Percentiles rank a stretch among this genome's conserved stretches.
phyloP scores from a whole-genome alignment of 2,113 vertebrate genomes.

The Chloropsis hardwickii region DNA sequence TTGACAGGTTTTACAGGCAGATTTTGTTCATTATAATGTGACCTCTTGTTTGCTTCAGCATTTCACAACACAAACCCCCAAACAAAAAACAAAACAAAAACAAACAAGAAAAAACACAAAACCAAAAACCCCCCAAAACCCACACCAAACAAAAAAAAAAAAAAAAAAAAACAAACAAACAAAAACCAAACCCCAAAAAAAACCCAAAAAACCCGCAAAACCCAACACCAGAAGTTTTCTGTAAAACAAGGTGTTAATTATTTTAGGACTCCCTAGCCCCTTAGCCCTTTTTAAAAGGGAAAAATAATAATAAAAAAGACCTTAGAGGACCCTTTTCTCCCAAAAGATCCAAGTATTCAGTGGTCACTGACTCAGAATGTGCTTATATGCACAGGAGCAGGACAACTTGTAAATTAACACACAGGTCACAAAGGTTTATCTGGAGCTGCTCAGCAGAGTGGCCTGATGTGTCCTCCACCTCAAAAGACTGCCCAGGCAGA shows the following conservation, averaged over 20 bases:
- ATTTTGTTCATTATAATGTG: not conserved
- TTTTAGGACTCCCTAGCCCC: not conserved
- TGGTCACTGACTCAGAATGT: not conserved
- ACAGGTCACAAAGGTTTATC: not conserved
- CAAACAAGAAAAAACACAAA: too few relatives aligned
- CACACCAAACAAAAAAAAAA: not conserved
- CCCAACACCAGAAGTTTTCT: not conserved
- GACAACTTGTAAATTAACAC: not conserved
- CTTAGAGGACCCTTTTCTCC: not conserved
- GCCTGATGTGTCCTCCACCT: not conserved
- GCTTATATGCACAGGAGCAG: not conserved
- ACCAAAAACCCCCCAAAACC: too few relatives aligned
- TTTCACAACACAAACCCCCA: not conserved
- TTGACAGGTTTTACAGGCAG: not conserved
- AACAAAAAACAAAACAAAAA: too few relatives aligned
- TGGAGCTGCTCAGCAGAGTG: not conserved
- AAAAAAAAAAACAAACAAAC: too few relatives aligned
- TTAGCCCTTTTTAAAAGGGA: not conserved
- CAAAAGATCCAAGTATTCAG: not conserved
- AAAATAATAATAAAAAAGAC: not conserved
- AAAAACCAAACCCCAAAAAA: not conserved
- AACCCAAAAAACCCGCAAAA: not conserved
- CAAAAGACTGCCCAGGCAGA: not conserved
- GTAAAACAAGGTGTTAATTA: not conserved
- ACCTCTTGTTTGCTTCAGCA: not conserved